Evolutionary conservation across 2,113 vertebrate species (phyloP).

Genomic region (Taurulus bubalis): DNA sequence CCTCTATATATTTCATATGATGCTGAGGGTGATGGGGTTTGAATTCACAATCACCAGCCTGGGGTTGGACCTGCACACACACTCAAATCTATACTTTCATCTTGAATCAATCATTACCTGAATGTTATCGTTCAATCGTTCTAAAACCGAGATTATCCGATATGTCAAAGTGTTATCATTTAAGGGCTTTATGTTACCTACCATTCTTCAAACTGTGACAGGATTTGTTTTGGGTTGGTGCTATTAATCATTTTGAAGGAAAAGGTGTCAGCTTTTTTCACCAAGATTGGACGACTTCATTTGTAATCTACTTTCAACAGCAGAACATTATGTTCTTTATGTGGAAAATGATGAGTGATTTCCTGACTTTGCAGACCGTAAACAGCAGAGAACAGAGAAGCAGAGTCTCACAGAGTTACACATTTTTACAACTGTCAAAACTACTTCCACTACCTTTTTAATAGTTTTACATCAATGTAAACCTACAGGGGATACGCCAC

Average conservation of each 20-base stretch:
- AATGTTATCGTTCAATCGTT: slow-evolving; percentile 45
- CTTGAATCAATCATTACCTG: slow-evolving; percentile 25
- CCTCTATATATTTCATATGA: slow-evolving; percentile 34
- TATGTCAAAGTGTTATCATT: slow-evolving; percentile 38
- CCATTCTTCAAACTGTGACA: slow-evolving; percentile 44
- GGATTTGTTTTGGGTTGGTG: slow-evolving; percentile 15
- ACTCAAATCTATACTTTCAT: slow-evolving; percentile 1
- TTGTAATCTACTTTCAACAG: slow-evolving; percentile 6
- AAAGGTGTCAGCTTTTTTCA: background rate
- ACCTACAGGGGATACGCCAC: slow-evolving; percentile 2
- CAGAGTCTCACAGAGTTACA: background rate
- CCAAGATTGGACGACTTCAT: slow-evolving; percentile 23
- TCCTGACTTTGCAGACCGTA: background rate
- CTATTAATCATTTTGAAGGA: slow-evolving; percentile 48
- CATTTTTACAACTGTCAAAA: background rate
- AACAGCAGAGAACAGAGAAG: slow-evolving; percentile 1
- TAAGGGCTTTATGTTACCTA: slow-evolving; percentile 12
- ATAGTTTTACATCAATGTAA: background rate
- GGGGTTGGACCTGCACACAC: background rate
- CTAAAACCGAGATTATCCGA: slow-evolving; percentile 38
- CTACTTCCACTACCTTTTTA: background rate
- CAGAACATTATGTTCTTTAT: background rate
- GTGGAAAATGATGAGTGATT: slow-evolving; percentile 2
- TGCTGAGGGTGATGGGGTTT: slow-evolving; percentile 14
- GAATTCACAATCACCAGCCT: slow-evolving; percentile 42